These are phyloP conservation scores for Artibeus jamaicensis DNA, from an alignment of 2,797 vertebrate species.

Conservation along the genomic window DNA sequence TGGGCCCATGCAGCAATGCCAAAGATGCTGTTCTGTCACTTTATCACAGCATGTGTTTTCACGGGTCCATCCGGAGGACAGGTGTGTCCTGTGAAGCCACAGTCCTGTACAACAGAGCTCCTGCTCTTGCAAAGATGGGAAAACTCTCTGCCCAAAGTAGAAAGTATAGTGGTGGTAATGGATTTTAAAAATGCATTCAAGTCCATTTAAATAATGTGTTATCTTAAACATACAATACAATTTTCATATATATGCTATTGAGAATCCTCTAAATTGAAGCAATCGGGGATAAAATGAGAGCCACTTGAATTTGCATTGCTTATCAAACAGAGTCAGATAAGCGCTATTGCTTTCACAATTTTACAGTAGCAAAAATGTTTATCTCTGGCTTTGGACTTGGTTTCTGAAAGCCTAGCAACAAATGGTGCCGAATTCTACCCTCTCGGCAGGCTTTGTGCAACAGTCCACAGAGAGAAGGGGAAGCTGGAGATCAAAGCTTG, in stretches of 20 bases:
- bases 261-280: neutral
- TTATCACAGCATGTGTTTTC: neutral
- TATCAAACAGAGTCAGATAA: slow-evolving; percentile 27
- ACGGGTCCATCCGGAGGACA: neutral
- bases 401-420: slow-evolving; percentile 29
- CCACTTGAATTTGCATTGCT: slow-evolving; percentile 46
- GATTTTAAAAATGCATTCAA: slow-evolving; percentile 16
- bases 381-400: slow-evolving; percentile 27
- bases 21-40: neutral
- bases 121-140: neutral
- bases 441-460: neutral
- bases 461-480: neutral
- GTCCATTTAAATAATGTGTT: slow-evolving; percentile 33
- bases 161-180: neutral
- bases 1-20: too few species aligned
- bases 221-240: neutral
- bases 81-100: neutral
- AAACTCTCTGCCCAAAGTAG: neutral
- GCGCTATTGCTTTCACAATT: neutral
- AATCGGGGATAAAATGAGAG: slow-evolving; percentile 25
- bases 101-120: neutral
- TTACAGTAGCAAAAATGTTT: slow-evolving; percentile 19
- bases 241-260: neutral
- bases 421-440: neutral
- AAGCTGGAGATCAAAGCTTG: neutral